Evolutionary conservation across 2,888 invertebrate genomes (phyloP).

Genomic region (Watsonalla binaria): DNA sequence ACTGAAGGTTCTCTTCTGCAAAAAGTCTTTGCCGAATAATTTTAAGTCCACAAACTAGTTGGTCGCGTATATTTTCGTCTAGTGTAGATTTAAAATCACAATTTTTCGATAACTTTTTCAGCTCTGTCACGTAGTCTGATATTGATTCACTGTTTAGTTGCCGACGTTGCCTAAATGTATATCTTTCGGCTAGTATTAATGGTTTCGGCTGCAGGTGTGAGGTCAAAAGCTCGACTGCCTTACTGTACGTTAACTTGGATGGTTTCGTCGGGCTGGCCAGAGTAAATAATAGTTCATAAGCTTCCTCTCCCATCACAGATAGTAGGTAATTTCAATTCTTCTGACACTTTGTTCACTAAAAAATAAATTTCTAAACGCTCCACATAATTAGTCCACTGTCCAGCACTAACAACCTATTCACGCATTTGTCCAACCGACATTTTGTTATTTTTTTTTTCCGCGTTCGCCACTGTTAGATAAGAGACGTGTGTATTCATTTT

Average conservation of each 20-base stretch:
- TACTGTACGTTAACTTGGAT: neutral
- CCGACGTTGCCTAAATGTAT: conserved; percentile 4
- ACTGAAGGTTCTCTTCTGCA: conserved; percentile 10
- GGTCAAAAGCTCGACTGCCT: neutral
- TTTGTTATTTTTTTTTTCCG: too few species aligned
- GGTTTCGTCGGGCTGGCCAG: neutral
- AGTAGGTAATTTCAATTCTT: conserved; percentile 1
- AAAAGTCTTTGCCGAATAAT: conserved; percentile 16
- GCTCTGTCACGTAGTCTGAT: conserved; percentile 7
- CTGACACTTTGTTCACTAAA: conserved; percentile 9
- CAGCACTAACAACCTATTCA: conserved; percentile 3
- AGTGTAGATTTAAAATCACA: conserved; percentile 12
- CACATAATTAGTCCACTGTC: conserved; percentile 11
- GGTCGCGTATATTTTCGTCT: conserved; percentile 20
- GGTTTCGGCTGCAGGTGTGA: neutral
- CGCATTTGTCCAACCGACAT: neutral
- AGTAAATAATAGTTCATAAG: neutral
- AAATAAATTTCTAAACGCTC: conserved; percentile 17
- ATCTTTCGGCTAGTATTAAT: neutral
- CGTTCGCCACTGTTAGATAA: too few species aligned
- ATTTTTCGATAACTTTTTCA: conserved; percentile 9
- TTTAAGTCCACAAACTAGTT: conserved; percentile 19
- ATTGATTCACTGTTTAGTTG: conserved; percentile 6
- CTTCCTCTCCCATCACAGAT: neutral
- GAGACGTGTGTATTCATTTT: too few species aligned